phyloP scores from a whole-genome alignment of 2,888 invertebrate species.

The Drosophila peninsularis region DNA sequence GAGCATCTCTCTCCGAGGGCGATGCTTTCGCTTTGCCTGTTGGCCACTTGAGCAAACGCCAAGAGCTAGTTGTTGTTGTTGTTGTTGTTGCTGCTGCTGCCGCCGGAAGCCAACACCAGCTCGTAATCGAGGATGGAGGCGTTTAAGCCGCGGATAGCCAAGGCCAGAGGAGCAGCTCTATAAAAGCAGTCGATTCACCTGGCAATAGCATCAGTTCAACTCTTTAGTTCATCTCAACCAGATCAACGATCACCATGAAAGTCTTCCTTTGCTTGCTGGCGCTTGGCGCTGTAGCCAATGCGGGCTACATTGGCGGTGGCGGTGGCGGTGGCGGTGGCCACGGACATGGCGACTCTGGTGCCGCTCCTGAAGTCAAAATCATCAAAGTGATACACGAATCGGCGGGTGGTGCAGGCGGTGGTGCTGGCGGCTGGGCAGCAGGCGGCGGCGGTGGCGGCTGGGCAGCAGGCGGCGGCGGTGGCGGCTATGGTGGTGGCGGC shows the following conservation, averaged over 20 bases:
- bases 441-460: conserved; percentile 40
- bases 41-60: conserved; percentile 50
- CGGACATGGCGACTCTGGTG: conserved; percentile 45
- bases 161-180: conserved; percentile 53
- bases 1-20: conserved; percentile 53
- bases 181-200: conserved; percentile 58
- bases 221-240: conserved; percentile 53
- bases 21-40: conserved; percentile 48
- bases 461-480: conserved; percentile 23
- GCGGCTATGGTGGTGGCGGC: conserved; percentile 20
- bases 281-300: conserved; percentile 58
- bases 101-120: conserved; percentile 31
- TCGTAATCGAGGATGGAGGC: conserved; percentile 35
- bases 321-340: conserved; percentile 36
- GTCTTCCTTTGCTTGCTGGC: conserved; percentile 67
- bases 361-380: conserved; percentile 52
- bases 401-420: conserved; percentile 56
- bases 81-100: conserved; percentile 23
- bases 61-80: conserved; percentile 12
- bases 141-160: conserved; percentile 29
- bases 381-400: conserved; percentile 68
- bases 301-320: conserved; percentile 65
- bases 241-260: conserved; percentile 63
- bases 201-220: conserved; percentile 62
- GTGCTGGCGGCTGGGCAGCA: conserved; percentile 37